phyloP scores from a whole-genome alignment of 2,888 invertebrate genomes.

The Apoda limacodes region DNA sequence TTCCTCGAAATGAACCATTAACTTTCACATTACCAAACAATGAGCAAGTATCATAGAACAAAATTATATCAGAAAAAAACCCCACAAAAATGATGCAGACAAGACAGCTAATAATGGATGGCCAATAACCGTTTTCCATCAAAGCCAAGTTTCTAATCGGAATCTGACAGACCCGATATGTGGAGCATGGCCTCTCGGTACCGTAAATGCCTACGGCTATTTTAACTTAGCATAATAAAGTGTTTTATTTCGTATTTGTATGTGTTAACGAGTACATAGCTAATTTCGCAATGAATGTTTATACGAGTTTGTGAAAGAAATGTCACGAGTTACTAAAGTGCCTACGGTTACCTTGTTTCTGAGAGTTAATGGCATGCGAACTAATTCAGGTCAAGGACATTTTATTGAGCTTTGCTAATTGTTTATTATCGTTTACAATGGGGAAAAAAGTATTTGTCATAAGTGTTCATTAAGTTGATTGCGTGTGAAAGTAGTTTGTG shows the following conservation, averaged over 20 bases:
- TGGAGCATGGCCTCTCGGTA: slow-evolving; percentile 37
- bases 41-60: neutral
- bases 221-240: slow-evolving; percentile 26
- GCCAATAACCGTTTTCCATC: slow-evolving; percentile 54
- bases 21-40: neutral
- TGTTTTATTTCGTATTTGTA: slow-evolving; percentile 25
- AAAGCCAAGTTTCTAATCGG: slow-evolving; percentile 49
- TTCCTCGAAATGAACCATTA: no score
- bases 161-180: slow-evolving; percentile 42
- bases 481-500: no score
- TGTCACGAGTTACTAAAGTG: no score
- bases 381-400: no score
- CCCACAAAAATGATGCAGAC: neutral
- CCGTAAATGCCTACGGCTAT: slow-evolving; percentile 45
- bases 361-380: no score
- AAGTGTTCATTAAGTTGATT: no score
- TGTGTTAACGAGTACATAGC: slow-evolving; percentile 16
- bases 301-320: neutral
- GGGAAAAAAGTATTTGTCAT: no score
- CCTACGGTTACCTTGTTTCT: no score
- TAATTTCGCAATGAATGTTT: slow-evolving; percentile 9
- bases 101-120: slow-evolving; percentile 25
- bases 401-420: no score
- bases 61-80: neutral
- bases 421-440: no score